Percentiles rank a stretch among this genome's conserved stretches.
These are phyloP conservation scores for Baryphthengus martii DNA, from an alignment of 2,113 vertebrate species.

Conservation along the genomic window DNA sequence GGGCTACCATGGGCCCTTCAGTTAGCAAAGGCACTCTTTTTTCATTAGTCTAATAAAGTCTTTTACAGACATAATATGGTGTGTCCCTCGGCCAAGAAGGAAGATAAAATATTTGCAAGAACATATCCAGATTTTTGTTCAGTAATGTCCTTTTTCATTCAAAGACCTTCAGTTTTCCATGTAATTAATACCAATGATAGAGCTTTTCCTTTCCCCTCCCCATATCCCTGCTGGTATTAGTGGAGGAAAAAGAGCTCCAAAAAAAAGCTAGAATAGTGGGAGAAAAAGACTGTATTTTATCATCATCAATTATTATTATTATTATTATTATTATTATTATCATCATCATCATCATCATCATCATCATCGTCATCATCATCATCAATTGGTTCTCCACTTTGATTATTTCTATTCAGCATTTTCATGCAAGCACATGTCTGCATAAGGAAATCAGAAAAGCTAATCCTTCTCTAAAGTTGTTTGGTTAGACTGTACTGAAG, in stretches of 20 bases:
- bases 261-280: not conserved
- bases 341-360: not conserved
- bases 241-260: not conserved
- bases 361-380: too few species aligned
- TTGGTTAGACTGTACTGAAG: not conserved
- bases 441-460: not conserved
- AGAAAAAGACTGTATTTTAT: not conserved
- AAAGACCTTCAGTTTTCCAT: not conserved
- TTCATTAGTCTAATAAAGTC: not conserved
- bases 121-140: not conserved
- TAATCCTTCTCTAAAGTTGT: not conserved
- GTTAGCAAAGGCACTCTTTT: not conserved
- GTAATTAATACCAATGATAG: not conserved
- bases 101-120: not conserved
- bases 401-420: not conserved
- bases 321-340: too few species aligned
- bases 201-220: not conserved
- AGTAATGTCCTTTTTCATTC: not conserved
- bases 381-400: not conserved
- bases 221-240: not conserved
- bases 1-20: not conserved
- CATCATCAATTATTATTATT: too few species aligned
- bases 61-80: not conserved
- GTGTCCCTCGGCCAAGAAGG: not conserved
- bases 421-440: not conserved